Percentiles rank a stretch among this genome's conserved stretches.
These are phyloP conservation scores for Drosophila dunni DNA, from an alignment of 1,140 invertebrate species.

Conservation along the genomic window DNA sequence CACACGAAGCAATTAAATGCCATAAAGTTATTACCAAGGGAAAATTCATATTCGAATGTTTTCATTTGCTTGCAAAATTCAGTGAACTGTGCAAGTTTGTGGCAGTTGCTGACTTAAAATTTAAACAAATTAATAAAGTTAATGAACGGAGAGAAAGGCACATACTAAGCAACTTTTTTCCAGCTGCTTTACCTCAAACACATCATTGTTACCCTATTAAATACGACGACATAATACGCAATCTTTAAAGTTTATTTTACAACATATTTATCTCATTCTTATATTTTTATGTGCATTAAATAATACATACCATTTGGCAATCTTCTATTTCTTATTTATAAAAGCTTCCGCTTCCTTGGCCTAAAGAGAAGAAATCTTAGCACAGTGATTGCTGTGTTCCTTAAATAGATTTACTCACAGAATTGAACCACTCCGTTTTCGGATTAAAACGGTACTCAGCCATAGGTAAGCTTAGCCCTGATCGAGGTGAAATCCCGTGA, in stretches of 20 bases:
- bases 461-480: slow-evolving; percentile 89
- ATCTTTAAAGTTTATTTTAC: too few species aligned
- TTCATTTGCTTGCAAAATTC: neutral
- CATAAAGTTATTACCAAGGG: neutral
- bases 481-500: slow-evolving; percentile 92
- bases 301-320: neutral
- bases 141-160: too few species aligned
- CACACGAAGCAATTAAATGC: neutral
- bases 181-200: too few species aligned
- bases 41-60: neutral
- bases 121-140: too few species aligned
- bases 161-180: too few species aligned
- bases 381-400: neutral
- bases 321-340: neutral
- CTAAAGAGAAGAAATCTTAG: neutral
- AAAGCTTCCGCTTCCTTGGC: slow-evolving; percentile 8
- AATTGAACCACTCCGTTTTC: slow-evolving; percentile 93
- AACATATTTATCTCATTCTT: too few species aligned
- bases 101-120: too few species aligned
- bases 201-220: too few species aligned
- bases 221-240: too few species aligned
- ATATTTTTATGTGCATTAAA: too few species aligned
- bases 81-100: too few species aligned
- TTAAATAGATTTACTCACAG: slow-evolving; percentile 86
- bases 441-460: slow-evolving; percentile 89